Base-by-base conservation (phyloP, 1,140 invertebrate genomes). In the Eumeta japonica region DNA sequence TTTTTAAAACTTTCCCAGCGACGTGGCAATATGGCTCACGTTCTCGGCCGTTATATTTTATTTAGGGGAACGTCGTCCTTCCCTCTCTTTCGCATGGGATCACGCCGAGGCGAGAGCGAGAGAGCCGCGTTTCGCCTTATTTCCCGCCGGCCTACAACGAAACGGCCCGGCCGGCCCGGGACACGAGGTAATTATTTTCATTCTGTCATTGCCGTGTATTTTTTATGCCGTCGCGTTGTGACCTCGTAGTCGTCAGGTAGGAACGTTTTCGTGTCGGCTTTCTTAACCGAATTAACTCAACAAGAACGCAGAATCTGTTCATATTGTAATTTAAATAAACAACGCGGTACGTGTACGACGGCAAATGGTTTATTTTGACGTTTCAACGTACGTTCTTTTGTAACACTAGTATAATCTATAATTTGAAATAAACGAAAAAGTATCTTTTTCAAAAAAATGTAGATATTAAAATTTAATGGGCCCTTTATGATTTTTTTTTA, bases 1-100 rank as follows among this genome's bases (percentile, higher is more conserved):
- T 76, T 76, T 76, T 75, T 72, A 76, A 75, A 76, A 76, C 66
- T 76, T 76, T 76, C 75, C 62, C 72, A 73, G 59, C 65, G 68
- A 75, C n/a, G n/a, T n/a, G 70, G 74, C 74, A 76, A 76, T 75
- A 76, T 75, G 74, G 74, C 68, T 73, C 67, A 63, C 67, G 68
- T 73, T 73, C 67, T 71, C 68, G 62, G 58, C 55, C 65, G 63
- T 70, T 59, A 71, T 71, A 64, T 71, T 74, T 74, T 74, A 74
- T 74, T 74, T 74, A 74, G 70, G 65, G 57, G 64, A 59, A 60
- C 51, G 50, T 66, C 39, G 53, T 46, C 60, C 47, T 41, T 70
- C 70, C 55, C 58, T 41, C 41, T 74, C 63, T 55, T 16, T 19
- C 19, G 39, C 35, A 41, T 34, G 24, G 33, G 35, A 33, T 19